Evolutionary conservation across 2,888 invertebrate genomes (phyloP).

Genomic region (Phlogophora meticulosa): DNA sequence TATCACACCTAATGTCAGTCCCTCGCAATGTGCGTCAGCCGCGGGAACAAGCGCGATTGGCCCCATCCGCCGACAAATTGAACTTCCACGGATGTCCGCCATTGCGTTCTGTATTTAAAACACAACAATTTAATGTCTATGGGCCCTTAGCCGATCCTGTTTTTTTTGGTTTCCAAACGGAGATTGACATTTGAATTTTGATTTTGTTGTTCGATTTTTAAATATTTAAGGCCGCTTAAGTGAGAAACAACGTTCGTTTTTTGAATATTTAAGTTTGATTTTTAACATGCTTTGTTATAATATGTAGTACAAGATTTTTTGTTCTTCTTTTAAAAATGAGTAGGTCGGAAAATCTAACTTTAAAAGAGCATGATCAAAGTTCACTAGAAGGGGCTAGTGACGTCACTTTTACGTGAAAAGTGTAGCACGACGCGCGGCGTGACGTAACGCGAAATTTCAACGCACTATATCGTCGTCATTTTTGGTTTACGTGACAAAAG

Average conservation of each 20-base stretch:
- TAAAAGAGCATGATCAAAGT: too few species aligned
- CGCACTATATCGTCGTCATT: too few species aligned
- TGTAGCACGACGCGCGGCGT: too few species aligned
- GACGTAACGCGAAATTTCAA: too few species aligned
- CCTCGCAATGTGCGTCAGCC: constrained; percentile 57
- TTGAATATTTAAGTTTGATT: neutral
- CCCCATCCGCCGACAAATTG: constrained; percentile 66
- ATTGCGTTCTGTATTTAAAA: constrained; percentile 63
- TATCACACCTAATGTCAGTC: constrained; percentile 58
- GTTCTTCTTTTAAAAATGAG: too few species aligned
- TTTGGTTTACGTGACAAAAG: too few species aligned
- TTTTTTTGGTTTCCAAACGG: neutral
- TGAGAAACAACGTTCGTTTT: too few species aligned
- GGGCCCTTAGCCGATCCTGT: constrained; percentile 11
- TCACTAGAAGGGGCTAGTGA: too few species aligned
- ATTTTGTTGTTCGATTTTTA: constrained; percentile 12
- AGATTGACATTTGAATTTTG: constrained; percentile 1
- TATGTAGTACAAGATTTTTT: too few species aligned
- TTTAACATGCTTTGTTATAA: neutral
- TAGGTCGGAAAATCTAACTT: too few species aligned
- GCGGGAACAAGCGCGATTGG: constrained; percentile 66
- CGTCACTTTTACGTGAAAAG: too few species aligned
- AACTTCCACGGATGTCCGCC: constrained; percentile 65
- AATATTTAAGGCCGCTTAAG: neutral
- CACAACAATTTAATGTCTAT: constrained; percentile 53